Evolutionary conservation across 2,888 invertebrate species (phyloP).

Genomic region (Lordiphosa andalusiaca): DNA sequence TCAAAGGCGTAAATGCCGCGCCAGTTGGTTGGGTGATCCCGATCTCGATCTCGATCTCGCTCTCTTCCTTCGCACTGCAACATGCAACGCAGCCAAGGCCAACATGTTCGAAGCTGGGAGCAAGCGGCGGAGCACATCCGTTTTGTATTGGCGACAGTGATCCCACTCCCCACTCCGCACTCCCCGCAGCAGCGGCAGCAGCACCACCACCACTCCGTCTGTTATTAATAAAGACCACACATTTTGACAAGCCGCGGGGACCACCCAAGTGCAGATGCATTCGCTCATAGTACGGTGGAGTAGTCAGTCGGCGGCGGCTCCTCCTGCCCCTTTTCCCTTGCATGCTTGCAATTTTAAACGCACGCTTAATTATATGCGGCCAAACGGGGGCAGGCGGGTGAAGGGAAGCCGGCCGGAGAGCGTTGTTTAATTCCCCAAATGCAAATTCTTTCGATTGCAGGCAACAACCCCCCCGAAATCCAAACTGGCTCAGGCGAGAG

Average conservation of each 20-base stretch:
- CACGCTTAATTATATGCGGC: slow-evolving; percentile 70
- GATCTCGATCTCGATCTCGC: not conserved
- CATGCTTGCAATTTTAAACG: slow-evolving; percentile 70
- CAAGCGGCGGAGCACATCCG: slow-evolving; percentile 58
- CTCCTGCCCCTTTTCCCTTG: slow-evolving; percentile 31
- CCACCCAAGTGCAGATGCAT: slow-evolving; percentile 78
- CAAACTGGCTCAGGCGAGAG: slow-evolving; percentile 38
- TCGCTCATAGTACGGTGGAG: slow-evolving; percentile 7
- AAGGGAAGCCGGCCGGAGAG: slow-evolving; percentile 14
- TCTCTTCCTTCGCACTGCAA: slow-evolving; percentile 19
- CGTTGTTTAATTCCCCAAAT: slow-evolving; percentile 67
- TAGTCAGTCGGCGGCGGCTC: slow-evolving; percentile 24
- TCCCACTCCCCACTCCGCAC: slow-evolving; percentile 5
- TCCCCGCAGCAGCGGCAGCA: not conserved
- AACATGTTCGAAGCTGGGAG: slow-evolving; percentile 56
- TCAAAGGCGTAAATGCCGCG: slow-evolving; percentile 71
- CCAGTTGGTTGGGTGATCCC: slow-evolving; percentile 16
- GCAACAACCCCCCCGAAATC: slow-evolving; percentile 46
- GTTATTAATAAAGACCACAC: slow-evolving; percentile 81
- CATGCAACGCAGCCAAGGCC: slow-evolving; percentile 20
- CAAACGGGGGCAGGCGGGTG: slow-evolving; percentile 13
- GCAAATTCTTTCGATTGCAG: slow-evolving; percentile 56
- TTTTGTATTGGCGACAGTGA: slow-evolving; percentile 72
- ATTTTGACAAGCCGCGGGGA: slow-evolving; percentile 78
- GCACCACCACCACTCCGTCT: slow-evolving; percentile 33